Evolutionary conservation across 2,797 vertebrate species (phyloP).

Genomic region (Aldrovandia affinis): DNA sequence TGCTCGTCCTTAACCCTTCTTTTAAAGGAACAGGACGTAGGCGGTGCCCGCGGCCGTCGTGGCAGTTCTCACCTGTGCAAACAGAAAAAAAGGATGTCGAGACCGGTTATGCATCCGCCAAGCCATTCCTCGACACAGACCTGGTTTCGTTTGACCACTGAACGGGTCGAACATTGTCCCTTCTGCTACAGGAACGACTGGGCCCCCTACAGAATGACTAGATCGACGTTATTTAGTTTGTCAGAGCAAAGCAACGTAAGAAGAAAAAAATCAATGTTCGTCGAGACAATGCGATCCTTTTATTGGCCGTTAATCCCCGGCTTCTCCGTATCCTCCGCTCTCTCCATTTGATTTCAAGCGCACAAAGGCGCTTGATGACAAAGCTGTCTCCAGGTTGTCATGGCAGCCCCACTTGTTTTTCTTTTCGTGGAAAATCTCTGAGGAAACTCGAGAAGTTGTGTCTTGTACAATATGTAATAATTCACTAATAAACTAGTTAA

Average conservation of each 20-base stretch:
- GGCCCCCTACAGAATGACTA: background rate
- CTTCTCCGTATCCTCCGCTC: background rate
- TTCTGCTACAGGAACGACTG: background rate
- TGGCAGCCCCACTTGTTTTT: conserved; percentile 5
- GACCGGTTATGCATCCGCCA: conserved; percentile 58
- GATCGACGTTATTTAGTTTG: background rate
- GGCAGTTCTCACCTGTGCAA: conserved; percentile 59
- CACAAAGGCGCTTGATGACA: conserved; percentile 19
- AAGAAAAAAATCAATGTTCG: background rate
- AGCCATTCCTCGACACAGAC: conserved; percentile 31
- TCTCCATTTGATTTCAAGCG: conserved; percentile 12
- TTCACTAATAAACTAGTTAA: background rate
- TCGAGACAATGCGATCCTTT: conserved; percentile 7
- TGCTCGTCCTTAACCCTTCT: background rate
- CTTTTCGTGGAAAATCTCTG: background rate
- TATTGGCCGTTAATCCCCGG: background rate
- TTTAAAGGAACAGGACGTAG: conserved; percentile 22
- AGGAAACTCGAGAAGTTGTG: background rate
- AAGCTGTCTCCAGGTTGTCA: conserved; percentile 21
- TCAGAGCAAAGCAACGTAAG: background rate
- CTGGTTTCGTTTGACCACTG: background rate
- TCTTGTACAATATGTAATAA: background rate
- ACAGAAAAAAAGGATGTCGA: conserved; percentile 45
- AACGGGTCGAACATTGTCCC: background rate
- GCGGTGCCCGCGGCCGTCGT: conserved; percentile 39